phyloP scores from a whole-genome alignment of 2,113 vertebrate genomes.

The Rhynchomys soricoides region DNA sequence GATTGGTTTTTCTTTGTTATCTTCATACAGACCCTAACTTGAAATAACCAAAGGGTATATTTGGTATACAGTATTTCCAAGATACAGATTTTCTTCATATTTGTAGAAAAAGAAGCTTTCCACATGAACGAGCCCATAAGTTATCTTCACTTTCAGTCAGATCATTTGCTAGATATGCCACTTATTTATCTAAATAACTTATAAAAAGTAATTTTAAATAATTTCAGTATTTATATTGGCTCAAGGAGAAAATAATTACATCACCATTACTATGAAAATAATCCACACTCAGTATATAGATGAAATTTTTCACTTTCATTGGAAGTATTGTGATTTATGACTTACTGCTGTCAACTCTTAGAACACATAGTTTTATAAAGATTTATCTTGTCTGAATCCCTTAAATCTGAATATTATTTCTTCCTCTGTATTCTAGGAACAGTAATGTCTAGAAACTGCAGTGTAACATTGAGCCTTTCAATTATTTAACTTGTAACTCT shows the following conservation, averaged over 20 bases:
- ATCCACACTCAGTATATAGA: slow-evolving; percentile 9
- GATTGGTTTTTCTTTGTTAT: not conserved
- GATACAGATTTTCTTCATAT: slow-evolving; percentile 48
- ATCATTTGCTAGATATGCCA: slow-evolving; percentile 56
- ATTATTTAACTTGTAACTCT: slow-evolving; percentile 37
- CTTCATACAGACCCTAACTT: slow-evolving; percentile 46
- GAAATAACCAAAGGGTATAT: slow-evolving; percentile 1
- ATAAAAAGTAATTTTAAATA: slow-evolving; percentile 26
- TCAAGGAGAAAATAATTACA: slow-evolving; percentile 6
- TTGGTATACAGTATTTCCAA: slow-evolving; percentile 36
- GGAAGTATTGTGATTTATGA: slow-evolving; percentile 28
- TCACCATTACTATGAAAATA: slow-evolving; percentile 35
- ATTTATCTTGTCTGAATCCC: not conserved
- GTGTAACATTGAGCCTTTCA: slow-evolving; percentile 5
- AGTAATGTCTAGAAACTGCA: slow-evolving; percentile 8
- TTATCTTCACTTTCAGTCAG: slow-evolving; percentile 52
- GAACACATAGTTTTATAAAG: slow-evolving; percentile 27
- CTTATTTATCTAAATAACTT: not conserved
- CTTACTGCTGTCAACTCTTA: slow-evolving; percentile 8
- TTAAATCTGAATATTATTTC: slow-evolving; percentile 44
- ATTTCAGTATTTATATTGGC: not conserved
- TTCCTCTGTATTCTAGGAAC: not conserved
- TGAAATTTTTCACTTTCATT: slow-evolving; percentile 17
- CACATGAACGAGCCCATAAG: slow-evolving; percentile 40
- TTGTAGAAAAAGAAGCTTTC: slow-evolving; percentile 44